phyloP scores from a whole-genome alignment of 2,888 invertebrate genomes.

The Nezara viridula region DNA sequence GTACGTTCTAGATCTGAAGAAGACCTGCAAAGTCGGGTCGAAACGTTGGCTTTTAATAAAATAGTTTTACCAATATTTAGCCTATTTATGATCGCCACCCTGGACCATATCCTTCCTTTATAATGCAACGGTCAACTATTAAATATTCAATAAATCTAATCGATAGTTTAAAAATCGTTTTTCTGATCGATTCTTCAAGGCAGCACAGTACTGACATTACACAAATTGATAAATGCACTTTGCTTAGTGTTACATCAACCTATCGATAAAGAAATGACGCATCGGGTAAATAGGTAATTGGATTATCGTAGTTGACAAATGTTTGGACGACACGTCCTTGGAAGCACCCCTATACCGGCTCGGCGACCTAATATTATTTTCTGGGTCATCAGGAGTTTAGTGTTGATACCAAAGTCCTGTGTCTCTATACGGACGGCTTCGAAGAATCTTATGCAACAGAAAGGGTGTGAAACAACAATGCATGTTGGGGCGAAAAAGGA shows the following conservation, averaged over 20 bases:
- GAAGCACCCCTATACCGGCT: neutral
- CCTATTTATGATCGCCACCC: too few relatives aligned
- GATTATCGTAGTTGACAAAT: slow-evolving; percentile 28
- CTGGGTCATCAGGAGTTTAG: neutral
- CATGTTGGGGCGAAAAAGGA: neutral
- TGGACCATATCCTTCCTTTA: too few relatives aligned
- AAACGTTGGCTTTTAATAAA: too few relatives aligned
- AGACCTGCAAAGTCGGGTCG: too few relatives aligned
- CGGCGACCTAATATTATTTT: slow-evolving; percentile 22
- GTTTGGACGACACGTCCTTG: slow-evolving; percentile 17
- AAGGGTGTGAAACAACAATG: neutral
- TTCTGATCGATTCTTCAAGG: too few relatives aligned
- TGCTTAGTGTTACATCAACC: neutral
- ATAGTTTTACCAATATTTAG: too few relatives aligned
- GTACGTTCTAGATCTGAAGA: too few relatives aligned
- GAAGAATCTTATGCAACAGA: neutral
- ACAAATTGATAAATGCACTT: neutral
- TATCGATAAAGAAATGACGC: slow-evolving; percentile 27
- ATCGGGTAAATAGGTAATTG: slow-evolving; percentile 22
- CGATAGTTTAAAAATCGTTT: too few relatives aligned
- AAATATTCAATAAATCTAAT: too few relatives aligned
- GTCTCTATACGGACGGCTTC: neutral
- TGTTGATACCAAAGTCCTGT: neutral
- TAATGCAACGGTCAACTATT: too few relatives aligned
- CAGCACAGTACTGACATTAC: neutral